Evolutionary conservation across 2,888 invertebrate species (phyloP).

Genomic region (Ochropleura leucogaster): DNA sequence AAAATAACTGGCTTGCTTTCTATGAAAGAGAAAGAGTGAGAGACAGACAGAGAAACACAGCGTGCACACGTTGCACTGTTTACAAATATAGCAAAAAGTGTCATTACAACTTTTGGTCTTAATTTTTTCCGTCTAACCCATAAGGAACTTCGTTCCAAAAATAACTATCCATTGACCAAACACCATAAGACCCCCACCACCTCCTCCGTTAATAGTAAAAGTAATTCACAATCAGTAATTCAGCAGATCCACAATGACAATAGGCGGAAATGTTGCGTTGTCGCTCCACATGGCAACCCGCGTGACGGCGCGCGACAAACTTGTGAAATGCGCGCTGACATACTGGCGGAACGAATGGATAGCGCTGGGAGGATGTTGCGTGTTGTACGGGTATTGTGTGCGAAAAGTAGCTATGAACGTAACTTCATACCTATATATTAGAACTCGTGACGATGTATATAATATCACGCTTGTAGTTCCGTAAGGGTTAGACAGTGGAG

Average conservation of each 20-base stretch:
- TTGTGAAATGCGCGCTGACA: slow-evolving; percentile 72
- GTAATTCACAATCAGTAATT: slow-evolving; percentile 38
- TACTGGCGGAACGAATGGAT: slow-evolving; percentile 54
- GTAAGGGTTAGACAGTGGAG: no score
- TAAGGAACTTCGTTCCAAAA: neutral
- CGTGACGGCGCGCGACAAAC: slow-evolving; percentile 77
- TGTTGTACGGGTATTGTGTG: slow-evolving; percentile 6
- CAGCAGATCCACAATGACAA: slow-evolving; percentile 69
- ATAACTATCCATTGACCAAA: neutral
- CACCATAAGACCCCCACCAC: neutral
- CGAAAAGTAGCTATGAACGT: neutral
- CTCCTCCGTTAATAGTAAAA: slow-evolving; percentile 35
- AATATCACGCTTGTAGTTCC: no score
- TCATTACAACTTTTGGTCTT: no score
- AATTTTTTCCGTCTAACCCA: no score
- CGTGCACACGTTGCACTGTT: no score
- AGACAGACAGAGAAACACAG: no score
- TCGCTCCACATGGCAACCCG: slow-evolving; percentile 74
- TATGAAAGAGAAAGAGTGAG: no score
- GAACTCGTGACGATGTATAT: neutral
- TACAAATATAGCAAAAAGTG: no score
- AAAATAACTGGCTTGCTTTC: no score
- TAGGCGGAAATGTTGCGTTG: slow-evolving; percentile 74
- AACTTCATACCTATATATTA: neutral
- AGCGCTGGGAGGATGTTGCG: slow-evolving; percentile 34